Evolutionary conservation across 2,888 invertebrate genomes (phyloP).

Genomic region (Xestia sexstrigata): DNA sequence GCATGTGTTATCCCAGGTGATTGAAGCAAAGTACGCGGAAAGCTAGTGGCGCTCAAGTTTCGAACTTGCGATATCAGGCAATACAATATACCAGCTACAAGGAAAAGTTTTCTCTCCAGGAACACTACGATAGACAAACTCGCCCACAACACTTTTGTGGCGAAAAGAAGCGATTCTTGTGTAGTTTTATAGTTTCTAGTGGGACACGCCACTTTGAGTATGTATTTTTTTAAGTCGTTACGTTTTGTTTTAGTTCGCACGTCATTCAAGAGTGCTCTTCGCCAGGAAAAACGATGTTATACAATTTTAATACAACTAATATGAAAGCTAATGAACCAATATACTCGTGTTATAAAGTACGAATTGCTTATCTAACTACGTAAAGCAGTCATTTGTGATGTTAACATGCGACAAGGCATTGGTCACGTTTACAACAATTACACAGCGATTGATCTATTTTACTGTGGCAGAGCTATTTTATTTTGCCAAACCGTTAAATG

Average conservation of each 20-base stretch:
- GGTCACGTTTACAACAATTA: constrained; percentile 15
- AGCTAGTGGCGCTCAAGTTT: constrained; percentile 36
- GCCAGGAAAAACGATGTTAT: not conserved
- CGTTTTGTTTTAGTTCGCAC: not conserved
- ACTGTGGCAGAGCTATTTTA: not conserved
- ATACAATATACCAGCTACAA: constrained; percentile 39
- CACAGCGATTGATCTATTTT: constrained; percentile 17
- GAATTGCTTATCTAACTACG: constrained; percentile 18
- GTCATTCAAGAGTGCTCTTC: constrained; percentile 13
- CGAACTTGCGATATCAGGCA: constrained; percentile 46
- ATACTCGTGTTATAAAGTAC: not conserved
- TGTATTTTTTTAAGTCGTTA: constrained; percentile 30
- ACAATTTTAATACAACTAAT: not conserved
- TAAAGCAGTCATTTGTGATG: constrained; percentile 5
- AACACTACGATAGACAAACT: constrained; percentile 50
- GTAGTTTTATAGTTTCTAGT: constrained; percentile 43
- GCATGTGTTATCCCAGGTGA: constrained; percentile 19
- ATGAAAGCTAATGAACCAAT: not conserved
- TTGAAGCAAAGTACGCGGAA: constrained; percentile 24
- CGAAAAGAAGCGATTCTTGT: constrained; percentile 51
- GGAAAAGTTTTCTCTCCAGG: constrained; percentile 42
- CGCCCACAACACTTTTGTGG: constrained; percentile 44
- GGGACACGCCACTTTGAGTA: constrained; percentile 14
- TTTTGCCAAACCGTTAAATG: constrained; percentile 6
- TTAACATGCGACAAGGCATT: not conserved